Base-by-base conservation (phyloP, 2,888 invertebrate species). In the Uropetala carovei region DNA sequence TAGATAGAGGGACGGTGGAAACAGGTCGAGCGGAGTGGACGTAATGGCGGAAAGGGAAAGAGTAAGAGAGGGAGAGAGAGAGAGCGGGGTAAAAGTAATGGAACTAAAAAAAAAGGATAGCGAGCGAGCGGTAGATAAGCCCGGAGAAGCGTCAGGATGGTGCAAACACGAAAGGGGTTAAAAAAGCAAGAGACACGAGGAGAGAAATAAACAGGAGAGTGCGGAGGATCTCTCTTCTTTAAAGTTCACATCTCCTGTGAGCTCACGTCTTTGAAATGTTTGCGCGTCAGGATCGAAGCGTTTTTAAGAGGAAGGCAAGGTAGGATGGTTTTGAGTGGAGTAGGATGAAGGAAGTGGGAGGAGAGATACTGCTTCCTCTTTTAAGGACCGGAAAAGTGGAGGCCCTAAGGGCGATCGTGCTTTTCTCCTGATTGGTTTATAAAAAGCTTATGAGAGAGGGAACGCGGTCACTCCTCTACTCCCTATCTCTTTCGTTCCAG, bases 361-460 rank as follows among this genome's bases (percentile, higher is more conserved):
- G 57, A 8, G 18, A 3, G 83, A 43, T 43, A 43, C 43, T 43
- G 43, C 43, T 43, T 43, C 43, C 43, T 43, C 22, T 68, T 22
- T 68, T 68, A 68, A 68, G 68, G 68, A 11, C 18, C 68, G 68
- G n/a, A 11, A 68, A 68, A 68, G 68, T 68, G 68, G 22, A n/a
- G 68, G 13, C 68, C 68, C 68, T 68, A n/a, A 18, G 68, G 68
- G 22, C n/a, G 68, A 68, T 68, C 68, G 68, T 68, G 68, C 68
- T 68, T 68, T 68, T 68, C 18, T 68, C 68, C 22, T 68, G 18
- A 68, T 68, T 68, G 68, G 68, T 68, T 68, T 68, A 68, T 68
- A 68, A 68, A 68, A 68, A 68, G 68, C 68, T 68, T 68, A 68
- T 68, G 68, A 68, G 68, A 22, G 22, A 68, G 22, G 68, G 22